Percentiles rank a stretch among this genome's conserved stretches.
phyloP scores from a whole-genome alignment of 1,140 invertebrate species.

The Scaptomyza hsui region DNA sequence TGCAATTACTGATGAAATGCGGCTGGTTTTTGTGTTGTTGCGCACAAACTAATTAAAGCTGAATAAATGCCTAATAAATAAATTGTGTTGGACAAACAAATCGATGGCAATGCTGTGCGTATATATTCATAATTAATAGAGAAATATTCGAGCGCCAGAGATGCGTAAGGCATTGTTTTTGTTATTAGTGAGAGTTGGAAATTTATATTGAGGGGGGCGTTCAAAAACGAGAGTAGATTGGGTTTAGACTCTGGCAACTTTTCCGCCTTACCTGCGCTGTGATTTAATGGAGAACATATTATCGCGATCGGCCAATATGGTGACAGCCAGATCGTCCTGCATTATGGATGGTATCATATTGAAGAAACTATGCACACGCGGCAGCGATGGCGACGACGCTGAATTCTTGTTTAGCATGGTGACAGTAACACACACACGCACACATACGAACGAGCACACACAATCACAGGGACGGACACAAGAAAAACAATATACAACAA shows the following conservation, averaged over 20 bases:
- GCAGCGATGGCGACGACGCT: conserved; percentile 75
- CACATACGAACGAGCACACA: conserved; percentile 9
- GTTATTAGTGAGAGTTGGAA: background rate
- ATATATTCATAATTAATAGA: conserved; percentile 6
- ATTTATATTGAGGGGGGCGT: background rate
- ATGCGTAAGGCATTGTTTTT: conserved; percentile 15
- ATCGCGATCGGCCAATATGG: conserved; percentile 74
- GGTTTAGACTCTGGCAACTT: background rate
- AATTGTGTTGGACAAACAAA: background rate
- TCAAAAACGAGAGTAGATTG: background rate
- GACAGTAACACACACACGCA: background rate
- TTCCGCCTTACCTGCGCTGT: conserved; percentile 73
- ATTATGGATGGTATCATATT: conserved; percentile 81
- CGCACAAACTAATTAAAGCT: conserved; percentile 12
- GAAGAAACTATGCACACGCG: conserved; percentile 81
- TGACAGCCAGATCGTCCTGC: conserved; percentile 78
- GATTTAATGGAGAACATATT: conserved; percentile 83
- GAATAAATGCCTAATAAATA: conserved; percentile 6
- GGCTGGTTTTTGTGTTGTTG: background rate
- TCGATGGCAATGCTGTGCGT: conserved; percentile 3
- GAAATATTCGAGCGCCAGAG: conserved; percentile 12
- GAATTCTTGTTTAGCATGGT: conserved; percentile 81
- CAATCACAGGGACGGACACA: conserved; percentile 1
- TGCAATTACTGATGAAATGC: background rate
- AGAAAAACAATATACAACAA: conserved; percentile 13